These are phyloP conservation scores for Phytoseiulus persimilis DNA, from an alignment of 2,888 invertebrate species.

Conservation along the genomic window DNA sequence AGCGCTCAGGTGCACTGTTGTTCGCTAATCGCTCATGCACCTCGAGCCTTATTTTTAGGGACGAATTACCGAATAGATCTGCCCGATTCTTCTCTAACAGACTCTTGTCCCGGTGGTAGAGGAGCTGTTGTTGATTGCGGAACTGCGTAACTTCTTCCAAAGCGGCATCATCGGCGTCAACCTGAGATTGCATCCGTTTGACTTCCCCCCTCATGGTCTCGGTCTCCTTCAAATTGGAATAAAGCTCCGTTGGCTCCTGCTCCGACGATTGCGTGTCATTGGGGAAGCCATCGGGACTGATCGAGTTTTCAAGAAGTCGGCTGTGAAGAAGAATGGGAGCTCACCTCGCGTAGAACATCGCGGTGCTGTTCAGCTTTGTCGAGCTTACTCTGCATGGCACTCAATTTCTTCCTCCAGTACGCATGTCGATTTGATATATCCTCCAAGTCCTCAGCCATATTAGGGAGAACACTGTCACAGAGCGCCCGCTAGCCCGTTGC, in stretches of 20 bases:
- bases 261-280: no score
- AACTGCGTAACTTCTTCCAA: not conserved
- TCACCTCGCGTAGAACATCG: not conserved
- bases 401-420: not conserved
- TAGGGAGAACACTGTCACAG: not conserved
- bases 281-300: no score
- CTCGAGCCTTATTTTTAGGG: not conserved
- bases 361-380: slow-evolving; percentile 6
- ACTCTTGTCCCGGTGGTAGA: not conserved
- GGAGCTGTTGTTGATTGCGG: slow-evolving; percentile 11
- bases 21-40: not conserved
- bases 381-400: not conserved
- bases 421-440: slow-evolving; percentile 1
- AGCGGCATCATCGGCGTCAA: not conserved
- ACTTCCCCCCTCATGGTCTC: not conserved
- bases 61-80: slow-evolving; percentile 11
- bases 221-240: not conserved
- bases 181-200: not conserved
- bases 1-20: no score
- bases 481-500: not conserved
- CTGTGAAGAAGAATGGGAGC: no score
- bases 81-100: not conserved
- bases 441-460: not conserved
- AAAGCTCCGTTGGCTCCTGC: no score
- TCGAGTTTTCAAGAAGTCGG: no score